Evolutionary conservation across 2,797 vertebrate genomes (phyloP), one percentile per base, ranked within the genome.

Genomic region (Gouania willdenowi): DNA sequence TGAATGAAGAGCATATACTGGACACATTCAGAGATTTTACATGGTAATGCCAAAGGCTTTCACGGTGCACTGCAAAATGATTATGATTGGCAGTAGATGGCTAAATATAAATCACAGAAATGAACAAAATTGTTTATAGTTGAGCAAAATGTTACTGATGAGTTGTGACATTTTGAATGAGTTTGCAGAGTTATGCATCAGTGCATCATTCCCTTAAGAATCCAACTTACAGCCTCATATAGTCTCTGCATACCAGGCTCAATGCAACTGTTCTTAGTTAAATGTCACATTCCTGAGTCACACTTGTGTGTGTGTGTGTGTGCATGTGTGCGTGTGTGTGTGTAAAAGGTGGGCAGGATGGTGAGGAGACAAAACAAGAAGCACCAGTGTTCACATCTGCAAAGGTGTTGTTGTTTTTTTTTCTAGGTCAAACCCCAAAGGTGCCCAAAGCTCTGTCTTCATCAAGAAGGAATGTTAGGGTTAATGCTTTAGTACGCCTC

Each of bases 221-320:
- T 12, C 31, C 28, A 30, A 14, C 8, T 10, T 30, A 26, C 27
- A 44, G 23, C 34, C 32, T 12, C 7, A 8, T 27, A 16, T 5
- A n/a, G 4, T 1, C 48, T 15, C 42, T 20, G 40, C 29, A 67
- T 20, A 41, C 25, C 40, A 24, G 44, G 59, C 55, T 10, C 16
- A 10, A 5, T 62, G 46, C 55, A 45, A 52, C 43, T 44, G 53
- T 51, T 56, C 41, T 34, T 26, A 49, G 40, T 63, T 70, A 80
- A 73, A 82, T 79, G 72, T 75, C 72, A 78, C 31, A 71, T 52
- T 74, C 51, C 8, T 43, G 8, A 37, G 26, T 49, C 54, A 10
- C 36, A 1, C 22, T 8, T 47, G 11, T 52, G 24, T 32, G 6
- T 16, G 5, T 36, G 33, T 42, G 14, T 48, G 27, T 30, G 6